A percentile compares a stretch with the other conserved stretches of the same genome.
These are phyloP conservation scores for Talpa occidentalis DNA, from an alignment of 2,113 vertebrate species.

Conservation along the genomic window DNA sequence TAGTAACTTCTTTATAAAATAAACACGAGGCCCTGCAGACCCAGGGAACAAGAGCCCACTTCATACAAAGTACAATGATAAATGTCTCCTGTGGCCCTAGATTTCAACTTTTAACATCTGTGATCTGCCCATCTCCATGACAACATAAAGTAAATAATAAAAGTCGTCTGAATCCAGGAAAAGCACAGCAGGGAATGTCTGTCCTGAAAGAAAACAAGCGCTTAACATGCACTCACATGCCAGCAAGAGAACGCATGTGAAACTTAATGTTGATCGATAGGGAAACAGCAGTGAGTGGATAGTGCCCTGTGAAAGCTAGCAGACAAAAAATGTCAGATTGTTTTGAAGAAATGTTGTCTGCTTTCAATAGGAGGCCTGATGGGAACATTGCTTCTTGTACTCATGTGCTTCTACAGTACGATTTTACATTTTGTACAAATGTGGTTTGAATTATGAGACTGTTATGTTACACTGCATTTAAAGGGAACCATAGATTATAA, in stretches of 20 bases:
- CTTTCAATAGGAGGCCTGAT: conserved; percentile 69
- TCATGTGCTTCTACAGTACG: conserved; percentile 49
- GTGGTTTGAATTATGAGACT: conserved; percentile 70
- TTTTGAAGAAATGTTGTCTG: conserved; percentile 67
- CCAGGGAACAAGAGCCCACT: conserved; percentile 83
- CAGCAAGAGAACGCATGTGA: conserved; percentile 62
- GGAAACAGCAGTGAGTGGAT: not conserved
- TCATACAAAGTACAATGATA: conserved; percentile 83
- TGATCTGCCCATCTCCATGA: conserved; percentile 78
- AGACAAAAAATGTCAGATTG: conserved; percentile 47
- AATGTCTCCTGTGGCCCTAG: conserved; percentile 85
- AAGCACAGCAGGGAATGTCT: conserved; percentile 85
- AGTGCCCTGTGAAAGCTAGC: not conserved
- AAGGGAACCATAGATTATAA: conserved; percentile 63
- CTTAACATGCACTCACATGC: conserved; percentile 68
- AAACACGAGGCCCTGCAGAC: conserved; percentile 78
- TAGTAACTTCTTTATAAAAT: conserved; percentile 82
- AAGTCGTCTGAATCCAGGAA: conserved; percentile 85
- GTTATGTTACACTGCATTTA: conserved; percentile 64
- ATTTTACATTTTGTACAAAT: conserved; percentile 67
- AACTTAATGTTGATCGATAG: not conserved
- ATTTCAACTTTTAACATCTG: conserved; percentile 87
- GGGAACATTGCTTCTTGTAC: conserved; percentile 57
- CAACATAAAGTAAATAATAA: conserved; percentile 88
- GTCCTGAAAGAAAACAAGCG: conserved; percentile 84